Evolutionary conservation across 1,140 invertebrate genomes (phyloP), one percentile per base, ranked within the genome.

Genomic region (Anthonomus grandis): DNA sequence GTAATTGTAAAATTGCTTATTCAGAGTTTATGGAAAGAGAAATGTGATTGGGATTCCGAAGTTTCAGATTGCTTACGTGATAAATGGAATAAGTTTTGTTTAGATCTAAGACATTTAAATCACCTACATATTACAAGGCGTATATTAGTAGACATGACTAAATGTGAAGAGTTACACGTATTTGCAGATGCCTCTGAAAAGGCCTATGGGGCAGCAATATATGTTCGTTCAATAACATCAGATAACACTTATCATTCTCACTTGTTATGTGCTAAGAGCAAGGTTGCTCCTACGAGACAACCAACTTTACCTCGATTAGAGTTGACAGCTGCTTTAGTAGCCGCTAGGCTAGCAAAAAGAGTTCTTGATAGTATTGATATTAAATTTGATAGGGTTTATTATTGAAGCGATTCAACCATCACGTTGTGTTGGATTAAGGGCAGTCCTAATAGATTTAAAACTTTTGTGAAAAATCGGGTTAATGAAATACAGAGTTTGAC

Each of bases 1-100:
- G 57, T 75, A 2, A 54, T 22, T 17, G 63, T 60, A 12, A 75
- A 74, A 62, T 57, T 69, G 1, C 49, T 71, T 15, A 57, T 74
- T 18, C 71, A 74, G 62, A 12, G 59, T 15, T 34, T 75, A 9
- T 74, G 71, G 71, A 34, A 56, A 36, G 2, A 52, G 4, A 68
- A 69, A 22, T 8, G 72, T 2, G 46, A 36, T 1, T 75, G 71
- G 71, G 72, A 76, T 54, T 66, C 73, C 18, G 46, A 61, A n/a
- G 4, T 74, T 0, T 64, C 69, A 10, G 4, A 17, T n/a, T 23
- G 60, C n/a, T 19, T 65, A 19, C 37, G 59, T 22, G 50, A 45
- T 4, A 19, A 8, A 2, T 64, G 55, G 62, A 27, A 2, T 12
- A 46, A 31, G 22, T 46, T 8, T 37, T 15, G 13, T 4, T 36